A percentile compares a stretch with the other conserved stretches of the same genome.
phyloP scores from a whole-genome alignment of 1,140 invertebrate genomes.

The Catajapyx aquilonaris region DNA sequence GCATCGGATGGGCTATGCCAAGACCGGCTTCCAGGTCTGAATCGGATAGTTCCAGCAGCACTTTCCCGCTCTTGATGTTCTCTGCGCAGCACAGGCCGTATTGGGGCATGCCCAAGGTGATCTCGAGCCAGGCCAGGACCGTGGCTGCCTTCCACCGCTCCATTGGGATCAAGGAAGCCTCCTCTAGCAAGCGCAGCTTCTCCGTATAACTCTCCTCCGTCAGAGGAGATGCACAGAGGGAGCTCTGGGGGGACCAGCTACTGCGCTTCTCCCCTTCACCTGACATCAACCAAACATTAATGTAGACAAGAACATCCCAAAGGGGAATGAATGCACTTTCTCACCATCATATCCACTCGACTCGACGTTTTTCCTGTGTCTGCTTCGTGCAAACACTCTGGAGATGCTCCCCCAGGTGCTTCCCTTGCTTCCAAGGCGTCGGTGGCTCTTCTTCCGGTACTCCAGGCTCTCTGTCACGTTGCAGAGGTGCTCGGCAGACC shows the following conservation, averaged over 20 bases:
- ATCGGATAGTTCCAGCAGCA: conserved; percentile 72
- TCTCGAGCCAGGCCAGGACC: conserved; percentile 80
- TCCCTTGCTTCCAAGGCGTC: conserved; percentile 30
- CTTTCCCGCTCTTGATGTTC: conserved; percentile 87
- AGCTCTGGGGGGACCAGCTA: conserved; percentile 12
- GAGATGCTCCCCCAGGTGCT: conserved; percentile 59
- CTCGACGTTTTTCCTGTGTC: conserved; percentile 59
- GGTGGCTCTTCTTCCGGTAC: conserved; percentile 15
- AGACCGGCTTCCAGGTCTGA: conserved; percentile 67
- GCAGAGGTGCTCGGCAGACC: conserved; percentile 53
- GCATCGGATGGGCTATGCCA: conserved; percentile 71
- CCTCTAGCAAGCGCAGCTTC: conserved; percentile 53
- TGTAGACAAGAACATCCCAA: no score
- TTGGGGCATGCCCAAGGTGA: conserved; percentile 80
- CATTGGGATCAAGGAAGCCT: conserved; percentile 70
- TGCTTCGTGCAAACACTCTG: conserved; percentile 60
- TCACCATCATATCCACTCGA: conserved; percentile 20
- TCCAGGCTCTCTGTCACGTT: conserved; percentile 16
- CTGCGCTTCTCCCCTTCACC: no score
- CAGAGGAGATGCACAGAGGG: conserved; percentile 44
- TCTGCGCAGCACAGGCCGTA: conserved; percentile 72
- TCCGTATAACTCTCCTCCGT: conserved; percentile 66
- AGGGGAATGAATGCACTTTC: conserved; percentile 2
- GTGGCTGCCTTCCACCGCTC: conserved; percentile 78
- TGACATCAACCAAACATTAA: no score